phyloP scores from a whole-genome alignment of 2,888 invertebrate species.

The Agapetus fuscipes region DNA sequence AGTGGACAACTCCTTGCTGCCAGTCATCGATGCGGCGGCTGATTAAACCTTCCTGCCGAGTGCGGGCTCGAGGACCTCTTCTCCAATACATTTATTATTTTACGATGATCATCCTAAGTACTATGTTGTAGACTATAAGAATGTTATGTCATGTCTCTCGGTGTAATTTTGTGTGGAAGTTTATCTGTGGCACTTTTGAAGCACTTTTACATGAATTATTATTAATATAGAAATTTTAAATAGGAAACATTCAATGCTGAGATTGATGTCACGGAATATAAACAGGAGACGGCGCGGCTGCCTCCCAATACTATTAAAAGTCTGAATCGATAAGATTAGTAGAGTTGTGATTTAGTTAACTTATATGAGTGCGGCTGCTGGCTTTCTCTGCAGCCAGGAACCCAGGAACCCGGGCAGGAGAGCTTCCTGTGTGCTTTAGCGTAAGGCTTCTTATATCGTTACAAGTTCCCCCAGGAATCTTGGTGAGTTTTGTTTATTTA shows the following conservation, averaged over 20 bases:
- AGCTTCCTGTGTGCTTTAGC: too few species aligned
- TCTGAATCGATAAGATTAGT: slow-evolving; percentile 16
- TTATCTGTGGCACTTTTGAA: slow-evolving; percentile 12
- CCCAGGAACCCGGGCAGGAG: too few species aligned
- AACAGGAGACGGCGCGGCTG: neutral
- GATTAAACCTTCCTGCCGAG: slow-evolving; percentile 9
- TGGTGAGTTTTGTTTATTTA: too few species aligned
- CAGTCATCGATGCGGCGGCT: slow-evolving; percentile 16
- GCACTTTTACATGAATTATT: slow-evolving; percentile 13
- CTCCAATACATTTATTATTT: slow-evolving; percentile 9
- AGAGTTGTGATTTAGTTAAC: slow-evolving; percentile 20
- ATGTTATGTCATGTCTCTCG: slow-evolving; percentile 18
- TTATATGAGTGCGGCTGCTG: slow-evolving; percentile 19
- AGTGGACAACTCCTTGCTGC: slow-evolving; percentile 18
- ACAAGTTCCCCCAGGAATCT: too few species aligned
- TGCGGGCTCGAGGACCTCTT: slow-evolving; percentile 1
- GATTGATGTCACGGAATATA: neutral
- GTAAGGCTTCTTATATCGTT: too few species aligned
- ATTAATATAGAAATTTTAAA: slow-evolving; percentile 4
- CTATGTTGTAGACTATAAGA: slow-evolving; percentile 20
- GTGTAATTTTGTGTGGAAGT: slow-evolving; percentile 17
- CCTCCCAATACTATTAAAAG: slow-evolving; percentile 13
- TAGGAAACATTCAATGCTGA: neutral
- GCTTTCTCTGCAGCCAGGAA: too few species aligned
- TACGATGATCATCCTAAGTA: slow-evolving; percentile 7